phyloP scores from a whole-genome alignment of 35 echinoderm and acorn worm species.

The Holothuria glaberrima region DNA sequence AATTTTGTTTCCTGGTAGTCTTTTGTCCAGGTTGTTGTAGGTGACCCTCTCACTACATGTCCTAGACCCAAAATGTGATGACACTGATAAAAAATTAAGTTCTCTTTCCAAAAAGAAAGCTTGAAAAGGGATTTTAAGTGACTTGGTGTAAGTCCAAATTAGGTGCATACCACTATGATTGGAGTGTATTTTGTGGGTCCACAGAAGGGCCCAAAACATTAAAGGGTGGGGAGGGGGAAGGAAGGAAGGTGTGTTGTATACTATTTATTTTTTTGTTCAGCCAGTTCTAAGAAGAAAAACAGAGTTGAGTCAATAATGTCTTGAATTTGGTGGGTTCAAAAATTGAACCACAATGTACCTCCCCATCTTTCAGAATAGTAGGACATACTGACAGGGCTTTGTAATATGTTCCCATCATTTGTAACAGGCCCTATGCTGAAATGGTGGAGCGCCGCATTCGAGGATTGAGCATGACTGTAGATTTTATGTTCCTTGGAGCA shows the following conservation, averaged over 20 bases:
- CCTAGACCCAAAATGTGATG: too few relatives aligned
- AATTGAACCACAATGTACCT: too few relatives aligned
- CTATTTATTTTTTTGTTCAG: too few relatives aligned
- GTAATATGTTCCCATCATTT: neutral
- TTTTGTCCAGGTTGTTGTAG: neutral
- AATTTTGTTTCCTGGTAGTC: neutral
- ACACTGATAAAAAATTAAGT: neutral
- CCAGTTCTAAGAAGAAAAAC: too few relatives aligned
- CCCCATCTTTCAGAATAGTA: too few relatives aligned
- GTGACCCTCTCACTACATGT: too few relatives aligned
- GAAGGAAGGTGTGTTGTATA: too few relatives aligned
- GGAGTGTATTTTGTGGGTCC: neutral
- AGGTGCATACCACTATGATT: neutral
- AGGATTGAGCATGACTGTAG: constrained; percentile 63
- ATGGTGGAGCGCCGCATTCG: constrained; percentile 83
- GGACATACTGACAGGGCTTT: too few relatives aligned
- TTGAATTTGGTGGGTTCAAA: too few relatives aligned
- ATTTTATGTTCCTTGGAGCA: constrained; percentile 72
- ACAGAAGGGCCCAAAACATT: too few relatives aligned
- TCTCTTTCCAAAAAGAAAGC: neutral
- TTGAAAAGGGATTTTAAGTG: neutral
- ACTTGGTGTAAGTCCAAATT: neutral
- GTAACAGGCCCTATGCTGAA: constrained; percentile 83
- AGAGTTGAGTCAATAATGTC: too few relatives aligned
- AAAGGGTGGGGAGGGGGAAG: too few relatives aligned